Conservation (phyloP, 2,797 vertebrate species). For the Menidia menidia region DNA sequence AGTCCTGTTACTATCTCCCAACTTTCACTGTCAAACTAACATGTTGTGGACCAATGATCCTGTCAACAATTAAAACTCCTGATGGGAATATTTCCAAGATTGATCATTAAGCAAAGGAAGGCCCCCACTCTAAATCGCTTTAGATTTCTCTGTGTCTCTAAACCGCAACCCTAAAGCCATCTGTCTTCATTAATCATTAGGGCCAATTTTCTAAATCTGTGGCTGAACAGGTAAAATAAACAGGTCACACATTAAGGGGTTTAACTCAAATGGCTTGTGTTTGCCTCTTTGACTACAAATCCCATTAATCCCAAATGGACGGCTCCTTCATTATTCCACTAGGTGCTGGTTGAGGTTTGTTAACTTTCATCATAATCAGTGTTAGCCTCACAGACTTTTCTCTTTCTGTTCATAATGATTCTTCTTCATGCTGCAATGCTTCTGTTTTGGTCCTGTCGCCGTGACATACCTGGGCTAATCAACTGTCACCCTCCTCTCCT, state of each 20-base stretch:
- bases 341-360: constrained; percentile 26
- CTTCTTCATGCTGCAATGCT: constrained; percentile 49
- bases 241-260: not conserved
- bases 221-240: not conserved
- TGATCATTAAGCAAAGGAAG: too few relatives aligned
- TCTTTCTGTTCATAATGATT: constrained; percentile 40
- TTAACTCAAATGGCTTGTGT: not conserved
- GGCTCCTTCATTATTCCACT: constrained; percentile 24
- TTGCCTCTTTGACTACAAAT: not conserved
- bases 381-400: constrained; percentile 33
- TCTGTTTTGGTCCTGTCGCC: constrained; percentile 53
- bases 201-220: not conserved
- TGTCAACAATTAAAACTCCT: too few relatives aligned
- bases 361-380: constrained; percentile 45
- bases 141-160: not conserved
- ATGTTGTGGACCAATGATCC: too few relatives aligned
- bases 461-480: constrained; percentile 69
- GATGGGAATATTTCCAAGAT: too few relatives aligned
- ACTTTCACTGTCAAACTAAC: too few relatives aligned
- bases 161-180: not conserved
- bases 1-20: too few relatives aligned
- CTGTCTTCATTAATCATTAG: not conserved
- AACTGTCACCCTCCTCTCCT: constrained; percentile 64
- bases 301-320: not conserved
- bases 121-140: too few relatives aligned